Evolutionary conservation across 2,888 invertebrate genomes (phyloP), one percentile per base, ranked within the genome.

Genomic region (Cactoblastis cactorum): DNA sequence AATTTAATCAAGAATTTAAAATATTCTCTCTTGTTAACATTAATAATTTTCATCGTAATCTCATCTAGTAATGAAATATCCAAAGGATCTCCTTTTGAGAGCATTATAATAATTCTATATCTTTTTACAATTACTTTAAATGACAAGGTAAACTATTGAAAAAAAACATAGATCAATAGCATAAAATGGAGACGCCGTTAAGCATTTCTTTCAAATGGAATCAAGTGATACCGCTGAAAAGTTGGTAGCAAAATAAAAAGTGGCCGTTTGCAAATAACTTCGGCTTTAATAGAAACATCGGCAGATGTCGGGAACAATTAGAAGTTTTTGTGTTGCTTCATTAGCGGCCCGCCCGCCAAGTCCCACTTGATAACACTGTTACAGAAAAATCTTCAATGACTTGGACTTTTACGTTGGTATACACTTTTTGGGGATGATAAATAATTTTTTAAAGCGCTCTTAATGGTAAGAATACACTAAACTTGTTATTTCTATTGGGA

Each of bases 321-420:
- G 61, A 74, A 75, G 72, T 79, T 80, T 80, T 74, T 74, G 67
- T 72, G 59, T 67, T 61, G 68, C 74, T 80, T 79, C 74, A 77
- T 81, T 81, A 80, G 63, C 58, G 51, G 48, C 53, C 56, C 53
- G 53, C 57, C 48, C 45, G 49, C 28, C 47, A 38, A 54, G 53
- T 54, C 45, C 53, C 53, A 59, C 53, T 54, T 50, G 55, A 60
- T 51, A 65, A 58, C 58, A 49, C 48, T 63, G 56, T 57, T 54
- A 50, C 28, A 24, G 41, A 54, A 51, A 52, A 53, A 46, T 62
- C 15, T 15, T 19, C 45, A 35, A 8, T 11, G 24, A 24, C 37
- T 22, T 14, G 11, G 24, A 14, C 11, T 28, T 38, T 37, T 24
- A n/a, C 28, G 1, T 28, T 1, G 8, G 9, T 3, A 3, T 1